Evolutionary conservation across 2,888 invertebrate species (phyloP).

Genomic region (Aleiodes testaceus): DNA sequence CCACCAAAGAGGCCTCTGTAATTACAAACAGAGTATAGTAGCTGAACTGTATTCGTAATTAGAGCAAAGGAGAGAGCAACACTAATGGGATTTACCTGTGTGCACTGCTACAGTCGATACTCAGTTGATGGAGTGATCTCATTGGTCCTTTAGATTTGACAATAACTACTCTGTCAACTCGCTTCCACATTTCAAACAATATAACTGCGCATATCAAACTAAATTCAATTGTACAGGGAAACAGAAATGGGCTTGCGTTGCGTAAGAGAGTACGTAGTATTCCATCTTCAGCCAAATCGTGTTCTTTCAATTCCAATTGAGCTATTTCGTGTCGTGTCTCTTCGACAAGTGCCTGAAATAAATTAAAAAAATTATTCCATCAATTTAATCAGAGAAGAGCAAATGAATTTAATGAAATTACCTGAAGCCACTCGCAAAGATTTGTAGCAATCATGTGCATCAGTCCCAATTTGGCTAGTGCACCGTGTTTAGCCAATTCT

Average conservation of each 20-base stretch:
- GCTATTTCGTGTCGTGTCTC: constrained; percentile 92
- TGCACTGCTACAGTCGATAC: constrained; percentile 87
- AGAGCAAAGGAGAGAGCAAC: constrained; percentile 29
- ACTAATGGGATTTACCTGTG: constrained; percentile 75
- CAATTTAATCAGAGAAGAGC: not conserved
- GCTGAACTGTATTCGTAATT: constrained; percentile 23
- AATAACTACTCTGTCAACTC: constrained; percentile 78
- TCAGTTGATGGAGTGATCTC: constrained; percentile 66
- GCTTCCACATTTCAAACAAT: constrained; percentile 91
- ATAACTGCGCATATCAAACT: constrained; percentile 90
- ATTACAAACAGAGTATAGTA: constrained; percentile 21
- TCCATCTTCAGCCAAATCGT: constrained; percentile 59
- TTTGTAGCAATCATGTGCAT: constrained; percentile 97
- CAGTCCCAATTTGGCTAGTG: constrained; percentile 88
- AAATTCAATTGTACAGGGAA: constrained; percentile 93
- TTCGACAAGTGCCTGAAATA: constrained; percentile 77
- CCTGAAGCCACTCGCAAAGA: constrained; percentile 93
- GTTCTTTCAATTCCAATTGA: constrained; percentile 76
- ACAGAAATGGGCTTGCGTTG: constrained; percentile 86
- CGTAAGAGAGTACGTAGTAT: constrained; percentile 78
- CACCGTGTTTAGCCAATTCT: constrained; percentile 79
- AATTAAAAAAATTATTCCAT: not conserved
- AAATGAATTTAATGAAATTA: constrained; percentile 64
- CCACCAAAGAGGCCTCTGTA: constrained; percentile 80
- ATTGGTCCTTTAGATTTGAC: constrained; percentile 71